Base-by-base conservation (phyloP, 2,888 invertebrate genomes). In the Ophion ventricosus region DNA sequence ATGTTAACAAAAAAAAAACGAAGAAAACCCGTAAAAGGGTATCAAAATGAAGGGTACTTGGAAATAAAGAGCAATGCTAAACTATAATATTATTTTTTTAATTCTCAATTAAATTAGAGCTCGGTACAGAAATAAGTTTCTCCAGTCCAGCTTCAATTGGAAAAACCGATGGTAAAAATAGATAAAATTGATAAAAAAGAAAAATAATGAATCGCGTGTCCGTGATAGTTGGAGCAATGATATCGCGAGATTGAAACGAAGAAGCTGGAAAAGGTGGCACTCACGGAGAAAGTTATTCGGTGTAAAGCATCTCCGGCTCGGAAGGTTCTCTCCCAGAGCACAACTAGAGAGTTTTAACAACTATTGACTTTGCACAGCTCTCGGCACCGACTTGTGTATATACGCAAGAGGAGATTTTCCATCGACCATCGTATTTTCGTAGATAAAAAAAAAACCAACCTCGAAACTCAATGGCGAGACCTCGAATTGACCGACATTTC, bases 271-370 rank as follows among this genome's bases (percentile, higher is more conserved):
- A 81, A 72, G 76, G 77, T 80, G 77, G 73, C 67, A 78, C 40
- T 61, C 74, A 40, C 81, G 74, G 81, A 84, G 80, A 81, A 17
- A 57, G 80, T 81, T 84, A 78, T 74, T 81, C 66, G 23, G 11
- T 29, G 54, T 49, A 57, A n/a, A 57, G 63, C 77, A 75, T 81
- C 80, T 73, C 59, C 26, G 29, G 75, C 75, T 64, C 14, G 80
- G 26, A 64, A 78, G 81, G 69, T 78, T 81, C 64, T 81, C 63
- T 63, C 77, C 74, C 59, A 35, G 54, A 78, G 57, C 80, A 63
- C 23, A 59, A 23, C 57, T 80, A 80, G 64, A 80, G 80, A 80
- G 73, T 73, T 80, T 74, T 78, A 84, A 83, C 77, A 78, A 78
- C 43, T 75, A 79, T 83, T 75, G 75, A 79, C 74, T 82, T 59